phyloP scores from a whole-genome alignment of 2,113 vertebrate species.

The Hippocampus comes region DNA sequence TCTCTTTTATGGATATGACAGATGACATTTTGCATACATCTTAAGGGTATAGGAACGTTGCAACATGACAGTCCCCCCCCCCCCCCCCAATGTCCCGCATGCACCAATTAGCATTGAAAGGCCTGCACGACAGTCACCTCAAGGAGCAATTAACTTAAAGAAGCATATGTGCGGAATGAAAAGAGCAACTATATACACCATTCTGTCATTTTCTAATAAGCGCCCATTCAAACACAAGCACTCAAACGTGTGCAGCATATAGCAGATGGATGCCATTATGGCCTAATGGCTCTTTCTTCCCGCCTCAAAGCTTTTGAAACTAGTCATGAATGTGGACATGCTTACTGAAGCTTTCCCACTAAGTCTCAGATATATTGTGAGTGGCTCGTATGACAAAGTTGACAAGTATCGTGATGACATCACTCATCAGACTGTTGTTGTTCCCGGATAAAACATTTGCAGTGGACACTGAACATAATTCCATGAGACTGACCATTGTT shows the following conservation, averaged over 20 bases:
- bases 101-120: slow-evolving; percentile 14
- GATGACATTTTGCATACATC: background rate
- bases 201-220: slow-evolving; percentile 17
- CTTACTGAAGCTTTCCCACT: background rate
- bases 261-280: slow-evolving; percentile 44
- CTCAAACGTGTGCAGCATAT: slow-evolving; percentile 5
- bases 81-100: slow-evolving; percentile 19
- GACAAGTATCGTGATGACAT: background rate
- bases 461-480: too few species aligned
- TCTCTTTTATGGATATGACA: background rate
- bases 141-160: slow-evolving; percentile 37
- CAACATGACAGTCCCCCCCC: background rate
- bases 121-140: slow-evolving; percentile 25
- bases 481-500: too few species aligned
- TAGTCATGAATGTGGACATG: slow-evolving; percentile 15
- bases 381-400: background rate
- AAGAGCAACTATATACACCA: slow-evolving; percentile 2
- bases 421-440: background rate
- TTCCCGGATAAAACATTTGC: background rate
- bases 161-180: slow-evolving; percentile 32
- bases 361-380: background rate
- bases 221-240: slow-evolving; percentile 5
- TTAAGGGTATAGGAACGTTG: background rate
- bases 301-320: slow-evolving; percentile 26
- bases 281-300: slow-evolving; percentile 13